Conservation (phyloP, 2,113 vertebrate species). For the Tenrec ecaudatus region DNA sequence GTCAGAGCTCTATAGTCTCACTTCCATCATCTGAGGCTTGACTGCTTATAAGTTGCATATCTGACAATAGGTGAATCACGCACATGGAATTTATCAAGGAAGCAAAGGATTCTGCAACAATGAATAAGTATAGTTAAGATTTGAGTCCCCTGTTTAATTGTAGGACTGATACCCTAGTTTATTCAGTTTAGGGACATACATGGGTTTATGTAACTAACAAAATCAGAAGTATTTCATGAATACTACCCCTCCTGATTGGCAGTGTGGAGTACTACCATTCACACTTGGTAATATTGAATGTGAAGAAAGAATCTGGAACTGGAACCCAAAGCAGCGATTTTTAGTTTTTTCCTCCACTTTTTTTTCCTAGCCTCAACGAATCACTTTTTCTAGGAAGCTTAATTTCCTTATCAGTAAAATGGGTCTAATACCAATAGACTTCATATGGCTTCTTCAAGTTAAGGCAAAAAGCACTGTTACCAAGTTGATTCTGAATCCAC, state of each 20-base stretch:
- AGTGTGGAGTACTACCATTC: neutral
- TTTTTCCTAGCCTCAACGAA: neutral
- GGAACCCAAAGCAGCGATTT: neutral
- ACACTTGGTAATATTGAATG: neutral
- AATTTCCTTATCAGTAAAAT: neutral
- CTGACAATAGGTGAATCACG: neutral
- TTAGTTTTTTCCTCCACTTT: neutral
- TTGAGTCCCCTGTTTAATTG: neutral
- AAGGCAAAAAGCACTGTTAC: no score
- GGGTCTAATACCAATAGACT: no score
- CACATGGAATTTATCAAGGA: neutral
- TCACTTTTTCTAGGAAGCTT: neutral
- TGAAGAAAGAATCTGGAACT: neutral
- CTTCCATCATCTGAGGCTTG: neutral
- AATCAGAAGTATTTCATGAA: no score
- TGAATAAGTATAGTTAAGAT: neutral
- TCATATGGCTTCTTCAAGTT: neutral
- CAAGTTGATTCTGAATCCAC: no score
- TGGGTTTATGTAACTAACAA: neutral
- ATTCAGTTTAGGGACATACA: no score
- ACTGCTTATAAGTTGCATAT: neutral
- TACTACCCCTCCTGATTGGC: neutral
- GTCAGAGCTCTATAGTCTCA: no score
- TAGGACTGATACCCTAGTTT: fast-evolving
- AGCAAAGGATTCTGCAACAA: neutral